Base-by-base conservation (phyloP, 2,888 invertebrate species). In the Heliothis peltigera region DNA sequence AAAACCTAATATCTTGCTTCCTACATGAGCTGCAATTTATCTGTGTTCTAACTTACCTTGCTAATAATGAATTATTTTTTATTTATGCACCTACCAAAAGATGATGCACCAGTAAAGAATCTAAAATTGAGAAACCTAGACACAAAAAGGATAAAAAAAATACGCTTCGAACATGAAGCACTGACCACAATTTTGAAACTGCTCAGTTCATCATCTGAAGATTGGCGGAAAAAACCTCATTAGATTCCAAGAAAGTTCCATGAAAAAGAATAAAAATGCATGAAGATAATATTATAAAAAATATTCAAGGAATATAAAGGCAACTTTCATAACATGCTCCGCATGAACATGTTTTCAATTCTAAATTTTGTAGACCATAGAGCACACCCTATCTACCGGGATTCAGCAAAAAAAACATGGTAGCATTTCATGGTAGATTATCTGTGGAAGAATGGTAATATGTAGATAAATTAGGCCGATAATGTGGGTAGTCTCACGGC, bases 401-500 rank as follows among this genome's bases (percentile, higher is more conserved):
- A 4, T 19, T 7, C 42, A 19, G 10, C 17, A 48, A 17, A 47
- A 55, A 17, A 56, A 68, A 44, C 42, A 53, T 2, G 15, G 8
- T 19, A 54, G 19, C 69, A 75, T 54, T 42, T 35, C 28, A 28
- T 28, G 28, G 32, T 18, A 59, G 52, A 72, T 64, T 51, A 63
- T 52, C 28, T 22, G n/a, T 42, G 28, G 53, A 46, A 69, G 69
- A 51, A 43, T 51, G 57, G 44, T 63, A 55, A 59, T 56, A 59
- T 25, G 39, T 7, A 76, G 71, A 73, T 76, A 73, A 73, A 73
- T 76, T 60, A 64, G 71, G 56, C 8, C 35, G 71, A 73, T 73
- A 72, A 53, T 42, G 48, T 42, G 10, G 48, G 46, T 53, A 49
- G 56, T 55, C 46, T 48, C 59, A 28, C 22, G 43, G 43, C 56